Percentiles rank a stretch among this genome's conserved stretches.
Evolutionary conservation across 2,113 vertebrate genomes (phyloP).

Genomic region (Oreochromis tanganicae): DNA sequence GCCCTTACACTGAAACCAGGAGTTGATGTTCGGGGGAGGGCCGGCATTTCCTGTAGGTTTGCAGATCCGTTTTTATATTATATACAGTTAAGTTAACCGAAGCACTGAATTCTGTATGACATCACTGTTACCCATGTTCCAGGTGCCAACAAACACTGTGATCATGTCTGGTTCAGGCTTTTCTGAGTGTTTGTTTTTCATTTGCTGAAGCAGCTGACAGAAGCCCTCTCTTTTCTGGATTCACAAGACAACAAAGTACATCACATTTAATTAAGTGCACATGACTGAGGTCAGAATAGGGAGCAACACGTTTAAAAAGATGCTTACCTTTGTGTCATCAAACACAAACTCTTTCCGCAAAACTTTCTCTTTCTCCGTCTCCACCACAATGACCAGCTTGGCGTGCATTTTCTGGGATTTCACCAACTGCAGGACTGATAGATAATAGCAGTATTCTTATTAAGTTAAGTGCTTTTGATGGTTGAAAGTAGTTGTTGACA

Average conservation of each 20-base stretch:
- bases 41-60: constrained; percentile 80
- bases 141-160: constrained; percentile 93
- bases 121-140: constrained; percentile 90
- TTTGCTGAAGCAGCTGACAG: constrained; percentile 96
- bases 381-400: constrained; percentile 85
- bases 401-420: constrained; percentile 91
- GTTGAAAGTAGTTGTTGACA: not conserved
- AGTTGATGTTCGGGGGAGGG: constrained; percentile 84
- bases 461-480: not conserved
- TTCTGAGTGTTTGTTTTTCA: constrained; percentile 97
- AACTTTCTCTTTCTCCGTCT: constrained; percentile 93
- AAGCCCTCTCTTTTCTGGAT: constrained; percentile 94
- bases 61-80: not conserved
- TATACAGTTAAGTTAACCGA: not conserved
- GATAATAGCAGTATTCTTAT: not conserved
- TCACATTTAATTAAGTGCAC: not conserved
- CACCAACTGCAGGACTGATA: constrained; percentile 89
- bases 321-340: constrained; percentile 87
- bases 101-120: not conserved
- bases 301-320: not conserved
- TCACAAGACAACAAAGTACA: not conserved
- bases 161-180: constrained; percentile 98
- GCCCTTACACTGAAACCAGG: constrained; percentile 97
- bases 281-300: not conserved
- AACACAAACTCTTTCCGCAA: constrained; percentile 89